These are phyloP conservation scores for Escarpia spicata DNA, from an alignment of 2,888 invertebrate species.

Conservation along the genomic window DNA sequence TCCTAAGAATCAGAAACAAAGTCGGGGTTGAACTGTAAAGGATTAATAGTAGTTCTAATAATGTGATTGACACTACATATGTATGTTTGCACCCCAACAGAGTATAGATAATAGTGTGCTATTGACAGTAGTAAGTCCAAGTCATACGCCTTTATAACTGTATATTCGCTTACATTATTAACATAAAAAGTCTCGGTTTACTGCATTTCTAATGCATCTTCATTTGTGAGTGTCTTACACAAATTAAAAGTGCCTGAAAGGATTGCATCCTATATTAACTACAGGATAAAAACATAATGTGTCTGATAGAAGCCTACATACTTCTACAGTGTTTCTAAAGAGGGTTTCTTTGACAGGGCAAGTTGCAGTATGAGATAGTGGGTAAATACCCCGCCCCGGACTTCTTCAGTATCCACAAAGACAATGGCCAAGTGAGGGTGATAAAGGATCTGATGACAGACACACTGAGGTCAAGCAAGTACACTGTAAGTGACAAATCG, in stretches of 20 bases:
- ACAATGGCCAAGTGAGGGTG: conserved; percentile 47
- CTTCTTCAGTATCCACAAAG: conserved; percentile 53
- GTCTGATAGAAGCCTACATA: conserved; percentile 7
- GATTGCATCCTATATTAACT: too few species aligned
- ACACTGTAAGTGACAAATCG: conserved; percentile 44
- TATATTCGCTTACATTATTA: neutral
- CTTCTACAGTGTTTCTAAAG: neutral
- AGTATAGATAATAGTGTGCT: too few species aligned
- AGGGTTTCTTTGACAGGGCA: conserved; percentile 44
- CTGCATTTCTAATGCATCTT: too few species aligned
- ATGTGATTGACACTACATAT: too few species aligned
- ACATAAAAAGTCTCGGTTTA: too few species aligned
- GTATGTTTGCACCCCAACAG: too few species aligned
- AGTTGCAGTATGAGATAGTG: conserved; percentile 48
- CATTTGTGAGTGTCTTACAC: too few species aligned
- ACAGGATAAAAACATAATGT: neutral
- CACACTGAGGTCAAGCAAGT: conserved; percentile 43
- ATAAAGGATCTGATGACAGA: conserved; percentile 51
- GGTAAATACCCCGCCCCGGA: conserved; percentile 55
- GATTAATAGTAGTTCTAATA: too few species aligned
- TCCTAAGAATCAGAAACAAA: too few species aligned
- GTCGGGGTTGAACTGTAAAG: too few species aligned
- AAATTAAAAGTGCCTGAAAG: too few species aligned
- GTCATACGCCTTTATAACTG: neutral
- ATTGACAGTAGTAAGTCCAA: too few species aligned